These are phyloP conservation scores for Meloidogyne chitwoodi DNA, from an alignment of 1,140 invertebrate species.

Conservation along the genomic window DNA sequence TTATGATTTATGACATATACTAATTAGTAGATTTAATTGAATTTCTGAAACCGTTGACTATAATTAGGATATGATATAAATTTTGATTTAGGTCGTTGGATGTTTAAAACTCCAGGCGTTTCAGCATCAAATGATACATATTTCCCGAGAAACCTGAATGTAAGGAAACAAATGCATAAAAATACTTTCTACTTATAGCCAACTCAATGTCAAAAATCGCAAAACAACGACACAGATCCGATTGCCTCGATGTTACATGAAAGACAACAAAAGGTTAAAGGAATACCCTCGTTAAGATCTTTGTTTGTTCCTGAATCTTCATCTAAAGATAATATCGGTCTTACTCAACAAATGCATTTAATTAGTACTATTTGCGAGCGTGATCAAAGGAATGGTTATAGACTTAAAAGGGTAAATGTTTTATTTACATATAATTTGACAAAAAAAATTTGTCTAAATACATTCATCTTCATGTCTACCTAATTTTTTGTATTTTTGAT, in stretches of 20 bases:
- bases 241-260: neutral
- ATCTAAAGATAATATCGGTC: neutral
- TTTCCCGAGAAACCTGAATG: neutral
- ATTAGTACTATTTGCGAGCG: neutral
- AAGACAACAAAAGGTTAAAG: neutral
- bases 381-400: neutral
- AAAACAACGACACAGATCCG: neutral
- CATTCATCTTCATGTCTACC: too few species aligned
- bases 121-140: neutral
- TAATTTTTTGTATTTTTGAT: too few species aligned
- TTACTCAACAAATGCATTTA: neutral
- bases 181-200: neutral
- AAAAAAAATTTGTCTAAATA: too few species aligned
- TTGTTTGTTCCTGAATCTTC: neutral
- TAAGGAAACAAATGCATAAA: neutral
- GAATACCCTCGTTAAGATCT: neutral
- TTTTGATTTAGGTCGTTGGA: neutral
- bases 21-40: too few species aligned
- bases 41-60: too few species aligned
- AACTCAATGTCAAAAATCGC: neutral
- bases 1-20: neutral
- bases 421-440: neutral
- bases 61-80: neutral
- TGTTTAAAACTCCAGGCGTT: neutral
- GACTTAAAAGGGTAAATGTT: neutral